Conservation (phyloP, 2,113 vertebrate genomes). For the Melanocharis versteri region DNA sequence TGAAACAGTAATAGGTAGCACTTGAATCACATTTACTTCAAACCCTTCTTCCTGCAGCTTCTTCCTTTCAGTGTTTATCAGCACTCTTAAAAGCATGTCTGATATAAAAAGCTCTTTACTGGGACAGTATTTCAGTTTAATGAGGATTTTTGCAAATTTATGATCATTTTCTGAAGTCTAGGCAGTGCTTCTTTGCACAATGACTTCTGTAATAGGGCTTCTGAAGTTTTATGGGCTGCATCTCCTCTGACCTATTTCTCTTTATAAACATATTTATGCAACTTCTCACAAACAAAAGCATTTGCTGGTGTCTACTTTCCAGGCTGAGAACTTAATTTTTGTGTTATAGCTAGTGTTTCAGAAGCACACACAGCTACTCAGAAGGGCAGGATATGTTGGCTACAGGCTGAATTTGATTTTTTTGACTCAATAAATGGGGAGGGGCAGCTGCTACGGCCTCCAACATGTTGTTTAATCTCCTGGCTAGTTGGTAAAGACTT, state of each 20-base stretch:
- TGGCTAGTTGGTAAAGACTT: not conserved
- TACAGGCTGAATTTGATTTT: not conserved
- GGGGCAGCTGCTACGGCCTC: not conserved
- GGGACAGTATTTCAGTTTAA: conserved; percentile 47
- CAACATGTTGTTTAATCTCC: not conserved
- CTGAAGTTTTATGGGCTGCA: not conserved
- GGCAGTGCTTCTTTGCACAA: not conserved
- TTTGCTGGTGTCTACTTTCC: not conserved
- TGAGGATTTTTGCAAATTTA: conserved; percentile 33
- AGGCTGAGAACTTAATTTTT: not conserved
- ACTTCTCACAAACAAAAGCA: not conserved
- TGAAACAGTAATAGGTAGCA: conserved; percentile 26
- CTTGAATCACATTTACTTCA: conserved; percentile 46
- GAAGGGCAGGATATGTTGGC: not conserved
- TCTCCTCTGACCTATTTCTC: not conserved
- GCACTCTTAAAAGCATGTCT: conserved; percentile 10
- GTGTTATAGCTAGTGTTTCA: not conserved
- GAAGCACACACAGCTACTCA: not conserved
- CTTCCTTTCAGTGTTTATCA: conserved; percentile 51
- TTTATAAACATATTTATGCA: not conserved
- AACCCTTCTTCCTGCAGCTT: conserved; percentile 19
- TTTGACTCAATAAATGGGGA: not conserved
- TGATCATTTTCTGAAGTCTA: conserved; percentile 22
- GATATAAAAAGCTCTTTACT: conserved; percentile 4
- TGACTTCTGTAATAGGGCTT: not conserved